phyloP scores from a whole-genome alignment of 2,797 vertebrate genomes.

The Argentina silus region DNA sequence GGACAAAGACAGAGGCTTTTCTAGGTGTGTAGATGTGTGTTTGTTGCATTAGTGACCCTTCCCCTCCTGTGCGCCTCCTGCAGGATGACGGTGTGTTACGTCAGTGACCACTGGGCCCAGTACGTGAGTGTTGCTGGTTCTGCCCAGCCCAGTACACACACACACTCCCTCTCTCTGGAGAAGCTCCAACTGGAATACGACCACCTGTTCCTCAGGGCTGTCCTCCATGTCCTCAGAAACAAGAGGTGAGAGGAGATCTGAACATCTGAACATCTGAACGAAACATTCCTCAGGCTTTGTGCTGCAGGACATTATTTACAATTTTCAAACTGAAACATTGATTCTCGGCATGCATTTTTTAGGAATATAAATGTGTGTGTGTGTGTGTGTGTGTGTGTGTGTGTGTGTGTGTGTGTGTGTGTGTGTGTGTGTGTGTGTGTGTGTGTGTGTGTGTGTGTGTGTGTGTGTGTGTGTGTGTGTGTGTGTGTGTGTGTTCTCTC shows the following conservation, averaged over 20 bases:
- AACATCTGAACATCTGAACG: too few species aligned
- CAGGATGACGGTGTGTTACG: conserved; percentile 93
- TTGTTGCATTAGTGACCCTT: not conserved
- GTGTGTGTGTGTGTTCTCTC: not conserved
- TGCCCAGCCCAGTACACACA: conserved; percentile 62
- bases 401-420: not conserved
- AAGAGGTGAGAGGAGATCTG: conserved; percentile 83
- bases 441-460: not conserved
- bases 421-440: not conserved
- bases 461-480: not conserved
- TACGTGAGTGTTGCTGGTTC: conserved; percentile 78
- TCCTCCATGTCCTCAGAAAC: conserved; percentile 92
- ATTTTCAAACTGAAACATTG: too few species aligned
- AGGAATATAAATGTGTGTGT: not conserved
- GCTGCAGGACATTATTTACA: too few species aligned
- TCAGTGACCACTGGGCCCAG: conserved; percentile 97
- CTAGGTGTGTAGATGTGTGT: not conserved
- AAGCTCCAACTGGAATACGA: conserved; percentile 96
- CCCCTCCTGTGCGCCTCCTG: not conserved
- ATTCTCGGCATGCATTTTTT: not conserved
- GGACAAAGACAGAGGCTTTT: too few species aligned
- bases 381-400: not conserved
- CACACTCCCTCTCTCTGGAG: conserved; percentile 83
- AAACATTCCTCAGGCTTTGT: not conserved
- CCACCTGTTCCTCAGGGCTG: conserved; percentile 91